These are phyloP conservation scores for Myotis davidii DNA, from an alignment of 2,113 vertebrate species.

Conservation along the genomic window DNA sequence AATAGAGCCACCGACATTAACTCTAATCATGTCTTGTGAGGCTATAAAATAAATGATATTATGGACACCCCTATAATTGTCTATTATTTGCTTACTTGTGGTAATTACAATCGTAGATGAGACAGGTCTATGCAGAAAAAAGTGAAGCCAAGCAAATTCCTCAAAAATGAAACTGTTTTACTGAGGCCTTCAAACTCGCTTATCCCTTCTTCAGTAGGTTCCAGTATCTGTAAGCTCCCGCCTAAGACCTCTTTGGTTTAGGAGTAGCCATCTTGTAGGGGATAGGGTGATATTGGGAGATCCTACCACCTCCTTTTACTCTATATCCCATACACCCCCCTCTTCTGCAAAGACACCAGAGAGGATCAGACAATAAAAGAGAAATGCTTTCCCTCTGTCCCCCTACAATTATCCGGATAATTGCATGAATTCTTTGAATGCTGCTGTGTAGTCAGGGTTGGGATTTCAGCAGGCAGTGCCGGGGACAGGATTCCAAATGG, in stretches of 20 bases:
- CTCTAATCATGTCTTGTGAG: slow-evolving; percentile 71
- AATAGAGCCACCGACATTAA: slow-evolving; percentile 43
- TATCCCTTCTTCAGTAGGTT: not conserved
- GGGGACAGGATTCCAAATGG: slow-evolving; percentile 72
- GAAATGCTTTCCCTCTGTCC: slow-evolving; percentile 7
- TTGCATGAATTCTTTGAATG: slow-evolving; percentile 73
- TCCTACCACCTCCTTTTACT: slow-evolving; percentile 25
- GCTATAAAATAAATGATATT: slow-evolving; percentile 73
- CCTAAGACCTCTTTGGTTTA: not conserved
- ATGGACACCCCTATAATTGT: slow-evolving; percentile 75
- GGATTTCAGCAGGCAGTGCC: slow-evolving; percentile 71
- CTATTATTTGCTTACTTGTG: slow-evolving; percentile 68
- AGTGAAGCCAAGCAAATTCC: slow-evolving; percentile 54
- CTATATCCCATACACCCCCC: not conserved
- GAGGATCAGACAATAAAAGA: slow-evolving; percentile 58
- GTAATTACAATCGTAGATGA: slow-evolving; percentile 66
- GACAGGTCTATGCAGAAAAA: slow-evolving; percentile 54
- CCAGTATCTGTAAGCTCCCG: slow-evolving; percentile 5
- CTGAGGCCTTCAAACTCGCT: not conserved
- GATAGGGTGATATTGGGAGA: not conserved
- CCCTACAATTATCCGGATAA: slow-evolving; percentile 75
- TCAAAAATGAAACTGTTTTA: slow-evolving; percentile 54
- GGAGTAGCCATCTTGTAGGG: slow-evolving; percentile 17
- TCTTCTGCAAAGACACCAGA: slow-evolving; percentile 26
- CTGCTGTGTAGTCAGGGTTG: slow-evolving; percentile 43